Percentiles rank a stretch among this genome's conserved stretches.
These are phyloP conservation scores for Gerris lacustris DNA, from an alignment of 2,888 invertebrate genomes.

Conservation along the genomic window DNA sequence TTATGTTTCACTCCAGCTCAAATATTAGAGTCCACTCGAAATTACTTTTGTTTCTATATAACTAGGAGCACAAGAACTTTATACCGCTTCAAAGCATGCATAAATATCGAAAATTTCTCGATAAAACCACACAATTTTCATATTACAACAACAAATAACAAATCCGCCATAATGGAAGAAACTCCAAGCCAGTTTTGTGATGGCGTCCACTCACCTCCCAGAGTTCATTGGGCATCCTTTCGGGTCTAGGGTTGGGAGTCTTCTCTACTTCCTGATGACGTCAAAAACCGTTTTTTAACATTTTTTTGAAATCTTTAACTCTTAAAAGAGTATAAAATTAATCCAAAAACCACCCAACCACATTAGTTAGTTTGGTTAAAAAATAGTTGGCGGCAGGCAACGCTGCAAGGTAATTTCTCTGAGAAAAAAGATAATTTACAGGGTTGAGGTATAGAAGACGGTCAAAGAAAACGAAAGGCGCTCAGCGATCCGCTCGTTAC, in stretches of 20 bases:
- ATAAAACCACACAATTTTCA: conserved; percentile 1
- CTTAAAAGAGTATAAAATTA: no score
- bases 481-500: no score
- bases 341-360: no score
- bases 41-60: not conserved
- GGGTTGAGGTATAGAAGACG: no score
- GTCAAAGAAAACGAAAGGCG: no score
- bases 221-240: conserved; percentile 17
- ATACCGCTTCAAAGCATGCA: not conserved
- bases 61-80: not conserved
- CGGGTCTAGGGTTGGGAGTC: not conserved
- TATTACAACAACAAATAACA: conserved; percentile 26
- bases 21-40: not conserved
- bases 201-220: conserved; percentile 25
- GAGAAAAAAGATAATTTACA: no score
- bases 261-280: conserved; percentile 3
- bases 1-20: conserved; percentile 1
- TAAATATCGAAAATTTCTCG: not conserved
- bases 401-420: no score
- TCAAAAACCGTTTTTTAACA: not conserved
- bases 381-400: no score
- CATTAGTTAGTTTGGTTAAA: no score
- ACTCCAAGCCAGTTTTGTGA: conserved; percentile 18
- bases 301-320: not conserved
- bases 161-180: conserved; percentile 24